Percentiles rank a stretch among this genome's conserved stretches.
phyloP scores from a whole-genome alignment of 2,113 vertebrate species.

The Crotalus horridus region DNA sequence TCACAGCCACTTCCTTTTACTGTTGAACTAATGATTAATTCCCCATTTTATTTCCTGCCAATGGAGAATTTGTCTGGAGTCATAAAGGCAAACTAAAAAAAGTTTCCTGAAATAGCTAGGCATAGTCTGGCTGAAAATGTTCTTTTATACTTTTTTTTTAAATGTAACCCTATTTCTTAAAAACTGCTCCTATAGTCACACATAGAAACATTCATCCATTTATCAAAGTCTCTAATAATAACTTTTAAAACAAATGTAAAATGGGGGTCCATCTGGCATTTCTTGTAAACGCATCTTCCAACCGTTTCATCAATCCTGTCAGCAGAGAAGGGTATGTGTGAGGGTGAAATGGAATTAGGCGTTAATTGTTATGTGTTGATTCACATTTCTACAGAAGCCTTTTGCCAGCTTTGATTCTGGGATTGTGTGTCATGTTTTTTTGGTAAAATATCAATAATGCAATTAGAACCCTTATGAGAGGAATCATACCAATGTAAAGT shows the following conservation, averaged over 20 bases:
- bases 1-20: neutral
- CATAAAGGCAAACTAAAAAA: neutral
- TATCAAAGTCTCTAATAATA: neutral
- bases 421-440: neutral
- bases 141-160: neutral
- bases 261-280: neutral
- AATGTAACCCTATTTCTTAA: neutral
- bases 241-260: neutral
- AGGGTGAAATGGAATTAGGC: neutral
- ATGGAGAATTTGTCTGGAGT: too few species aligned
- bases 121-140: too few species aligned
- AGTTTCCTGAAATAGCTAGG: neutral
- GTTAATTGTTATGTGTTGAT: neutral
- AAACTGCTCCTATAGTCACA: neutral
- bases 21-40: neutral
- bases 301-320: neutral
- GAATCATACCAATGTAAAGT: too few species aligned
- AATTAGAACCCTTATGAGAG: neutral
- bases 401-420: neutral
- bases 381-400: neutral
- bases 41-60: neutral
- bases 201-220: neutral
- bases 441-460: neutral
- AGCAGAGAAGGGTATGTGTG: neutral
- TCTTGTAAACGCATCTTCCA: neutral